phyloP scores from a whole-genome alignment of 2,113 vertebrate genomes.

The Prinia subflava region DNA sequence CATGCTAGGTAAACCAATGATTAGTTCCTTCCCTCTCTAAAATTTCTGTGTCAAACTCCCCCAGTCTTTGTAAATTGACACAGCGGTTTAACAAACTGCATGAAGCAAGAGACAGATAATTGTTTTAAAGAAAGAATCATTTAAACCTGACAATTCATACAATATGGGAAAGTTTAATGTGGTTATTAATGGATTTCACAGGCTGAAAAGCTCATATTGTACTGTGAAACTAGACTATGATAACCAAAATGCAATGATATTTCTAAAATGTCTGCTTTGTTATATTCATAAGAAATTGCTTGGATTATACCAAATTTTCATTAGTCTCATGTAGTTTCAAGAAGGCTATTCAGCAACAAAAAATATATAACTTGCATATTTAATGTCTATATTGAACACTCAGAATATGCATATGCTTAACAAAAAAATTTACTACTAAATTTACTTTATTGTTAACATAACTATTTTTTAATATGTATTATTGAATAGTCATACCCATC shows the following conservation, averaged over 20 bases:
- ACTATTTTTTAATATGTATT: background rate
- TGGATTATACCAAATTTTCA: background rate
- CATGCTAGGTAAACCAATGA: constrained; percentile 42
- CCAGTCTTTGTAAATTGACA: constrained; percentile 33
- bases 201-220: constrained; percentile 67
- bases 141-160: constrained; percentile 61
- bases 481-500: background rate
- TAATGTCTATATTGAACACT: background rate
- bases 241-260: constrained; percentile 43
- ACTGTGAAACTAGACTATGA: constrained; percentile 62
- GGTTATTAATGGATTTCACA: constrained; percentile 70
- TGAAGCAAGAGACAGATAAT: constrained; percentile 24
- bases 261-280: constrained; percentile 26
- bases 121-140: constrained; percentile 42
- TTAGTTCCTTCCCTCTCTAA: constrained; percentile 31
- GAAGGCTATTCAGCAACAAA: background rate
- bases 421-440: background rate
- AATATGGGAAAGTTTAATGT: constrained; percentile 65
- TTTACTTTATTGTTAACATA: background rate
- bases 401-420: background rate
- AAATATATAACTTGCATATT: background rate
- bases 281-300: background rate
- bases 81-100: constrained; percentile 37
- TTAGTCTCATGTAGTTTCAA: background rate
- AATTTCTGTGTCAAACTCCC: constrained; percentile 12